A percentile compares a stretch with the other conserved stretches of the same genome.
Conservation (phyloP, 2,888 invertebrate species). For the Zygaena filipendulae region DNA sequence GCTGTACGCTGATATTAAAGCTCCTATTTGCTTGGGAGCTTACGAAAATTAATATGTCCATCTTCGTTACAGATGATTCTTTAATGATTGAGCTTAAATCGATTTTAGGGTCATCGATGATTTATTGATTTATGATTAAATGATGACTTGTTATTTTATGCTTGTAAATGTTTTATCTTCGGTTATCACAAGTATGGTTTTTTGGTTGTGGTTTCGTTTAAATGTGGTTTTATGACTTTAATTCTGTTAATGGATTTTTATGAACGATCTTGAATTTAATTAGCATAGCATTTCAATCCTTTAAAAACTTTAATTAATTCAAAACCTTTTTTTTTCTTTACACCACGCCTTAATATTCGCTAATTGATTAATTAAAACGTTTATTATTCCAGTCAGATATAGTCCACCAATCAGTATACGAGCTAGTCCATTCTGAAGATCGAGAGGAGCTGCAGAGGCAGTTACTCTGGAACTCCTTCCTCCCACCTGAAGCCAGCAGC, state of each 20-base stretch:
- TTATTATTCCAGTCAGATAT: conserved; percentile 97
- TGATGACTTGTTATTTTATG: conserved; percentile 44
- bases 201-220: too few relatives aligned
- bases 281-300: too few relatives aligned
- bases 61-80: conserved; percentile 61
- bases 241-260: too few relatives aligned
- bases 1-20: conserved; percentile 18
- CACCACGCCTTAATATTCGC: too few relatives aligned
- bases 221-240: too few relatives aligned
- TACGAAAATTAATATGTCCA: conserved; percentile 49
- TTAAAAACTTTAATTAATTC: too few relatives aligned
- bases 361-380: too few relatives aligned
- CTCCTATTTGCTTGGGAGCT: conserved; percentile 23
- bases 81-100: conserved; percentile 56
- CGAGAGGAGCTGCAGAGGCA: conserved; percentile 96
- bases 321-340: too few relatives aligned
- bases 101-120: conserved; percentile 51
- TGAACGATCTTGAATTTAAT: too few relatives aligned
- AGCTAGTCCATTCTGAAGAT: conserved; percentile 98
- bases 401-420: conserved; percentile 99
- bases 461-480: conserved; percentile 93
- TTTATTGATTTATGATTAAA: conserved; percentile 57
- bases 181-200: background rate
- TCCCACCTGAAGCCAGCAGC: conserved; percentile 81
- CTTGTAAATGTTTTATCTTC: conserved; percentile 35